phyloP scores from a whole-genome alignment of 2,113 vertebrate genomes.

The Lipophrys pholis region DNA sequence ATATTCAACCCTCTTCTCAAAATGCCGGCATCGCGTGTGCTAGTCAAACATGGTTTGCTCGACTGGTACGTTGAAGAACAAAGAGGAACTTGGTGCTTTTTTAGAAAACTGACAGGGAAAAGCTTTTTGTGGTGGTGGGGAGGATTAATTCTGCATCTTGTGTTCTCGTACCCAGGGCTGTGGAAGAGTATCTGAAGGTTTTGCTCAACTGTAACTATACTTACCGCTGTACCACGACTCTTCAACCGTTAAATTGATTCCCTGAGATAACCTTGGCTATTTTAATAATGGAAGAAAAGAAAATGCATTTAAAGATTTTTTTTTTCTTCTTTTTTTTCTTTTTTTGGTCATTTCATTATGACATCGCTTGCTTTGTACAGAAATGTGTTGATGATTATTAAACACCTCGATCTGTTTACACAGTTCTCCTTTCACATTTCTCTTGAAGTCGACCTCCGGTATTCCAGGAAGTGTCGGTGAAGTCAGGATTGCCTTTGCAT shows the following conservation, averaged over 20 bases:
- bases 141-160: slow-evolving; percentile 12
- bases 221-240: slow-evolving; percentile 41
- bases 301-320: slow-evolving; percentile 65
- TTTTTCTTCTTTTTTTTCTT: slow-evolving; percentile 53
- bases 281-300: slow-evolving; percentile 61
- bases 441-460: neutral
- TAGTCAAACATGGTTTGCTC: slow-evolving; percentile 15
- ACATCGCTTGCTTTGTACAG: slow-evolving; percentile 85
- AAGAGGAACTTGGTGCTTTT: slow-evolving; percentile 55
- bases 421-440: slow-evolving; percentile 11
- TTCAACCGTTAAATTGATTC: slow-evolving; percentile 49
- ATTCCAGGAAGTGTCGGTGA: neutral
- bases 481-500: neutral
- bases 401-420: slow-evolving; percentile 74
- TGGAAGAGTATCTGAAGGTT: slow-evolving; percentile 38
- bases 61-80: slow-evolving; percentile 48
- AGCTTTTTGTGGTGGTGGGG: neutral
- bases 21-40: neutral
- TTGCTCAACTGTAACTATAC: slow-evolving; percentile 43
- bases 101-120: slow-evolving; percentile 34
- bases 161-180: slow-evolving; percentile 53
- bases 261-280: slow-evolving; percentile 55
- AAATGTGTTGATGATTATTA: slow-evolving; percentile 85
- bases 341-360: slow-evolving; percentile 66
- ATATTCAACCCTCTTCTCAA: neutral